Evolutionary conservation across 92 coral and sea anemone species (phyloP).

Genomic region (Epizoanthus illoricatus): DNA sequence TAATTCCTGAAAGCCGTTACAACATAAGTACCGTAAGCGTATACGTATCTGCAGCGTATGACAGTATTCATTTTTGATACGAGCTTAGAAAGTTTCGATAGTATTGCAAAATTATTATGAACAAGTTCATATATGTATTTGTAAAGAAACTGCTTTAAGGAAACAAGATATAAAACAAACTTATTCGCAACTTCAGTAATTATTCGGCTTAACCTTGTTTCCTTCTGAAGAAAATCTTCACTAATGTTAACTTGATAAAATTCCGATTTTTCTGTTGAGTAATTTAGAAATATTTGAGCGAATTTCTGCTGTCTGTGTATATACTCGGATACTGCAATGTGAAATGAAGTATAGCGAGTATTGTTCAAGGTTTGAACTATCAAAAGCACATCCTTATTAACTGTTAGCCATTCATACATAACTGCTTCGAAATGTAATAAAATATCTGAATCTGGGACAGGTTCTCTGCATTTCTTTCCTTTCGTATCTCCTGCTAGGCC

Average conservation of each 20-base stretch:
- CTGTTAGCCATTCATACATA: neutral
- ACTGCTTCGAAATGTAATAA: too few relatives aligned
- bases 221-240: neutral
- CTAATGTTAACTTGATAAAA: neutral
- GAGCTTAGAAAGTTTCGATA: neutral
- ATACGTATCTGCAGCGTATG: constrained; percentile 4
- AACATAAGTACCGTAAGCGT: constrained; percentile 1
- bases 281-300: neutral
- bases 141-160: neutral
- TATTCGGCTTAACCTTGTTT: neutral
- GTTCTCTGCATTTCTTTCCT: neutral
- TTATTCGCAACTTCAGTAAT: neutral
- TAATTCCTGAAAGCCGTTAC: neutral
- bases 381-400: neutral
- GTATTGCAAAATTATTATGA: neutral
- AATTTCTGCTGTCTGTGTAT: neutral
- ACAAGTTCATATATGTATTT: neutral
- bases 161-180: neutral
- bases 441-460: too few relatives aligned
- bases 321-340: neutral
- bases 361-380: neutral
- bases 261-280: neutral
- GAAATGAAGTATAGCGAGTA: neutral
- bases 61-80: neutral
- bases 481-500: neutral